Conservation (phyloP, 2,797 vertebrate species). For the Myiotriccus ornatus region DNA sequence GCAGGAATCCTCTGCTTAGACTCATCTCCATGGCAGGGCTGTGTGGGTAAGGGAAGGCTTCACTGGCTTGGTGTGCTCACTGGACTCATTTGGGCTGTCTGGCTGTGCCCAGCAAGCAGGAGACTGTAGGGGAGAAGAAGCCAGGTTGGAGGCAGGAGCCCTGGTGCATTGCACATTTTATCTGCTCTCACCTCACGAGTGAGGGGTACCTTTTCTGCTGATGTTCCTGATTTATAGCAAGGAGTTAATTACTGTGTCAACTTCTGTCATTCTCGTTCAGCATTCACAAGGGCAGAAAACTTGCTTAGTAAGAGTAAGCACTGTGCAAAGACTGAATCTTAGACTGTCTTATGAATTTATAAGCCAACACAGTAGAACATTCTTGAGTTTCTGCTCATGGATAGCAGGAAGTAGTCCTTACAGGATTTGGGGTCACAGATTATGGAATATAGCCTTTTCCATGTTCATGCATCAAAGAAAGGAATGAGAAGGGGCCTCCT, state of each 20-base stretch:
- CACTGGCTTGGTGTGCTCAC: rapidly evolving
- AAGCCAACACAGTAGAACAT: neutral
- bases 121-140: neutral
- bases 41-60: rapidly evolving
- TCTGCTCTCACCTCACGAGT: neutral
- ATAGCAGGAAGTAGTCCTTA: neutral
- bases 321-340: neutral
- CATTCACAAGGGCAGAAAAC: neutral
- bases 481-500: neutral
- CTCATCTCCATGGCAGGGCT: rapidly evolving
- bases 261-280: neutral
- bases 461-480: neutral
- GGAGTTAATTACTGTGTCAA: neutral
- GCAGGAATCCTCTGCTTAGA: neutral
- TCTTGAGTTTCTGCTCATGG: neutral
- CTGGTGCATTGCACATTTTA: neutral
- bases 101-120: neutral
- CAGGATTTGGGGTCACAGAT: neutral
- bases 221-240: neutral
- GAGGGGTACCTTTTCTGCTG: neutral
- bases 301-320: neutral
- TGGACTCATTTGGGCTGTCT: neutral
- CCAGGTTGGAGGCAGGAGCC: neutral
- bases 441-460: neutral
- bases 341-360: neutral